A percentile compares a stretch with the other conserved stretches of the same genome.
Evolutionary conservation across 1,140 invertebrate species (phyloP).

Genomic region (Calliphora vicina): DNA sequence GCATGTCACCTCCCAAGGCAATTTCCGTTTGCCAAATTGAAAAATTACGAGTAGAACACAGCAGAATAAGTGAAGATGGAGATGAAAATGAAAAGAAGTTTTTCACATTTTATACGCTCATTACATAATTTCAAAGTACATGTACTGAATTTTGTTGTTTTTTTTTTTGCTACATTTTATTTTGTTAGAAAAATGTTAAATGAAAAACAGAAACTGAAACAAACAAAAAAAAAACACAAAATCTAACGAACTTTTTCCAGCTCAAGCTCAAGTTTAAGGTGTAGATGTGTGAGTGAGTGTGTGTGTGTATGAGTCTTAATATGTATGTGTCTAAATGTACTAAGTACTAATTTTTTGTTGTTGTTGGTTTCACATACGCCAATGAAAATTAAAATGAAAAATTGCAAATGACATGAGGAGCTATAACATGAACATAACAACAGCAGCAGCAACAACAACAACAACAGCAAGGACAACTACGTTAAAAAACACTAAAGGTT

Average conservation of each 20-base stretch:
- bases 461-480: too few species aligned
- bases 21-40: conserved; percentile 63
- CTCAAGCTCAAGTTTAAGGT: conserved; percentile 19
- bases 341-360: conserved; percentile 14
- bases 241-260: background rate
- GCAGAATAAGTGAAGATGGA: background rate
- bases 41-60: conserved; percentile 53
- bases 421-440: background rate
- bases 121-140: conserved; percentile 62
- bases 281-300: background rate
- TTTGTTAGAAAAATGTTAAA: conserved; percentile 45
- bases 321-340: background rate
- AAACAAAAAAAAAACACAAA: conserved; percentile 18
- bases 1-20: conserved; percentile 55
- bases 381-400: conserved; percentile 64
- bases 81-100: conserved; percentile 36
- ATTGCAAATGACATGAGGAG: conserved; percentile 59
- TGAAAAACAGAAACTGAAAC: conserved; percentile 22
- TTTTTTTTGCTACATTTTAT: background rate
- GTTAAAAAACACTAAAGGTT: conserved; percentile 11
- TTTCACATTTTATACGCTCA: conserved; percentile 63
- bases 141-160: conserved; percentile 46
- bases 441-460: background rate
- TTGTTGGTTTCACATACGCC: conserved; percentile 51
- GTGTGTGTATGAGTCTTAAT: background rate